phyloP scores from a whole-genome alignment of 1,140 invertebrate species.

The Tribolium madens region DNA sequence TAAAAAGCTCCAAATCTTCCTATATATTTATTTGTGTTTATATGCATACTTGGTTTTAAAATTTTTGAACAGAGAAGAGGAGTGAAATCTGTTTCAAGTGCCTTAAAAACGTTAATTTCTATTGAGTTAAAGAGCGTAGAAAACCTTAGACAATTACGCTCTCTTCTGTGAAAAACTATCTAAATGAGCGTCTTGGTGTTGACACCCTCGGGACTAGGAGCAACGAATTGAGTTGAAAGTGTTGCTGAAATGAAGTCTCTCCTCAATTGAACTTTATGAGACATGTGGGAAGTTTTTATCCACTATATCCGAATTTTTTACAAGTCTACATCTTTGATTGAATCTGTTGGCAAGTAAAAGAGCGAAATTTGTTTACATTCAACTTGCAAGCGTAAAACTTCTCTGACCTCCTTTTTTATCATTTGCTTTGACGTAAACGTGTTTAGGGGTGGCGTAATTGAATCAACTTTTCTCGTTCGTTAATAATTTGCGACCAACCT shows the following conservation, averaged over 20 bases:
- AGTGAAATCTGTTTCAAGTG: too few relatives aligned
- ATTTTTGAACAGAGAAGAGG: too few relatives aligned
- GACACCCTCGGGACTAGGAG: slow-evolving; percentile 1
- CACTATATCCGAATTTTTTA: slow-evolving; percentile 5
- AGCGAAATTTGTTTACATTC: not conserved
- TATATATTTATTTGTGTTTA: too few relatives aligned
- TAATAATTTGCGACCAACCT: slow-evolving; percentile 66
- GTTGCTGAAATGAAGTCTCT: slow-evolving; percentile 32
- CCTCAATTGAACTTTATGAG: slow-evolving; percentile 28
- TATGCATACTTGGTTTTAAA: too few relatives aligned
- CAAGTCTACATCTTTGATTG: slow-evolving; percentile 3
- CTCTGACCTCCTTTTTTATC: not conserved
- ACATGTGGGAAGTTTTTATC: slow-evolving; percentile 16
- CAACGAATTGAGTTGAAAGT: slow-evolving; percentile 23
- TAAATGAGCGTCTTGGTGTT: slow-evolving; percentile 10
- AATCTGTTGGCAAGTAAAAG: not conserved
- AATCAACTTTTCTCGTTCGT: too few relatives aligned
- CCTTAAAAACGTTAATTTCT: too few relatives aligned
- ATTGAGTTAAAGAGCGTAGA: not conserved
- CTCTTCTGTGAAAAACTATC: not conserved
- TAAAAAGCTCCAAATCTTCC: too few relatives aligned
- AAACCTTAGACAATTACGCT: not conserved
- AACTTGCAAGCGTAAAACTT: not conserved
- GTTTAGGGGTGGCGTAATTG: too few relatives aligned
- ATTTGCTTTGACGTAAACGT: too few relatives aligned